Percentiles rank a stretch among this genome's conserved stretches.
phyloP scores from a whole-genome alignment of 2,797 vertebrate species.

The Eutrigla gurnardus region DNA sequence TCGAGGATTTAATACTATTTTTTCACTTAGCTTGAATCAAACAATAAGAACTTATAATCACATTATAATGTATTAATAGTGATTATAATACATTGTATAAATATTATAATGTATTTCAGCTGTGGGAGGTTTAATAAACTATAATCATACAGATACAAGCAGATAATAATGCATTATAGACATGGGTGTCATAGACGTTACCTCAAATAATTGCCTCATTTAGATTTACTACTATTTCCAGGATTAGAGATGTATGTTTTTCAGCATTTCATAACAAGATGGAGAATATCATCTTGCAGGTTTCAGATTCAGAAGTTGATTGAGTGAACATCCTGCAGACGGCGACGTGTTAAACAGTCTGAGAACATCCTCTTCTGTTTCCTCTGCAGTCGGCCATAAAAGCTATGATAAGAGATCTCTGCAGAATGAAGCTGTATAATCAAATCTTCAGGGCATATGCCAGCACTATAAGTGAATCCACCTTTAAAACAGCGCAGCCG shows the following conservation, averaged over 20 bases:
- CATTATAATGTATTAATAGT: not conserved
- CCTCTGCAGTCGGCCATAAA: conserved; percentile 58
- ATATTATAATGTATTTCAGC: not conserved
- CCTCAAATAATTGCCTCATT: not conserved
- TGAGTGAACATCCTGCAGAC: conserved; percentile 16
- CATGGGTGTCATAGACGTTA: not conserved
- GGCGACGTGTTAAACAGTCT: conserved; percentile 30
- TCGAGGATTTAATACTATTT: no score
- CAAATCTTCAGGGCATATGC: conserved; percentile 49
- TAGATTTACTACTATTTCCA: not conserved
- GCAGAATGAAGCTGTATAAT: conserved; percentile 62
- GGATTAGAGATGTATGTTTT: not conserved
- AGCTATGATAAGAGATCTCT: conserved; percentile 56
- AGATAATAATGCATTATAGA: not conserved
- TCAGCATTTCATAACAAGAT: not conserved
- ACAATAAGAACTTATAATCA: not conserved
- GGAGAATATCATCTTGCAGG: not conserved
- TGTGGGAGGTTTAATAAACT: not conserved
- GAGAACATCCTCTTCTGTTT: conserved; percentile 44
- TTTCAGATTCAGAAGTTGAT: not conserved
- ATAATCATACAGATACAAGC: not conserved
- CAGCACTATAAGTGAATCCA: conserved; percentile 57
- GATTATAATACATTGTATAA: not conserved
- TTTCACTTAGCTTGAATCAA: no score
- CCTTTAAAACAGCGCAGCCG: conserved; percentile 21